Evolutionary conservation across 1,140 invertebrate genomes (phyloP).

Genomic region (Drosophila pachea): DNA sequence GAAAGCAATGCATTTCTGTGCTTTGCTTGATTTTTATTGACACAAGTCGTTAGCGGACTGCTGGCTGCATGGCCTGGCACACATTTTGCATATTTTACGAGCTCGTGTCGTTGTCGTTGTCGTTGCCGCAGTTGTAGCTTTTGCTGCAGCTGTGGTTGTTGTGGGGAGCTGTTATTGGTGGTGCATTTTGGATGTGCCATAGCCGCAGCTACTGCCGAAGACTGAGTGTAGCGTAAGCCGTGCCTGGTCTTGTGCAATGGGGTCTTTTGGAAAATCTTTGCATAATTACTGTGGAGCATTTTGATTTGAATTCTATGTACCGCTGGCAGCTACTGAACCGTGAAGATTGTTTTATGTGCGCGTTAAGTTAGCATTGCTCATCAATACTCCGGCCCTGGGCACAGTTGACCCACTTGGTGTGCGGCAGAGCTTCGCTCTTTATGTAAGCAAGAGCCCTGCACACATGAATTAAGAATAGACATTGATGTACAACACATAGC

Average conservation of each 20-base stretch:
- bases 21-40: conserved; percentile 74
- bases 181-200: conserved; percentile 34
- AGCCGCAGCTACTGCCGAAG: conserved; percentile 26
- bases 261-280: conserved; percentile 54
- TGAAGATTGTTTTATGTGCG: conserved; percentile 39
- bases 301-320: conserved; percentile 65
- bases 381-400: conserved; percentile 62
- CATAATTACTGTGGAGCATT: conserved; percentile 69
- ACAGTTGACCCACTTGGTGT: conserved; percentile 68
- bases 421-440: conserved; percentile 9
- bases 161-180: conserved; percentile 28
- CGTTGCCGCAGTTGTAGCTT: conserved; percentile 13
- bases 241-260: conserved; percentile 58
- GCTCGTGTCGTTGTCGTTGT: conserved; percentile 69
- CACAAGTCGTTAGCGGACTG: conserved; percentile 68
- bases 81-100: conserved; percentile 77
- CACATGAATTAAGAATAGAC: conserved; percentile 69
- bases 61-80: conserved; percentile 58
- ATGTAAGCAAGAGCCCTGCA: conserved; percentile 20
- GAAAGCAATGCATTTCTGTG: conserved; percentile 58
- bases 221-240: conserved; percentile 9
- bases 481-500: conserved; percentile 44
- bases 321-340: conserved; percentile 39
- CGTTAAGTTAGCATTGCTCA: conserved; percentile 33
- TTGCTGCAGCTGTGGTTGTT: conserved; percentile 25